These are phyloP conservation scores for Clarias laeviceps DNA, from an alignment of 2,797 vertebrate genomes.

Conservation along the genomic window DNA sequence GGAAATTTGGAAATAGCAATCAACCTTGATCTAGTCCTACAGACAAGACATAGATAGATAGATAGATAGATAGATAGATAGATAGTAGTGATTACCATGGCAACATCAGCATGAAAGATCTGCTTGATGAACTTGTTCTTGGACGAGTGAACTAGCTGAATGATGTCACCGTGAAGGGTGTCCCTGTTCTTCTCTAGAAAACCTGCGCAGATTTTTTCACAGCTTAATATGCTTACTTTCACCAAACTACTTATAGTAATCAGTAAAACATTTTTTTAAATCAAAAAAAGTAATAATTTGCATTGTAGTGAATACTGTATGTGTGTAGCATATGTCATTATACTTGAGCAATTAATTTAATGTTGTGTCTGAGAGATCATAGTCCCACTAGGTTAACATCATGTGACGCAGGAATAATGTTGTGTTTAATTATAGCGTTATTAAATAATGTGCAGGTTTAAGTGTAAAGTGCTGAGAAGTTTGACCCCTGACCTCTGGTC, in stretches of 20 bases:
- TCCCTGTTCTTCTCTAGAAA: constrained; percentile 98
- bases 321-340: too few species aligned
- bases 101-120: constrained; percentile 96
- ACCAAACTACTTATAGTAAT: background rate
- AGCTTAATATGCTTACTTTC: background rate
- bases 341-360: too few species aligned
- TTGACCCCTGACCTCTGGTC: constrained; percentile 82
- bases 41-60: background rate
- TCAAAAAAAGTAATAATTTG: too few species aligned
- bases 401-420: background rate
- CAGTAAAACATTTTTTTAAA: background rate
- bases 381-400: background rate
- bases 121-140: constrained; percentile 99
- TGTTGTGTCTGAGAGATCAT: background rate
- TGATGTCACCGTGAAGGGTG: constrained; percentile 94
- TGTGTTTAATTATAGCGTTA: background rate
- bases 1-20: too few species aligned
- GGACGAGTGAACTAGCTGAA: constrained; percentile 95
- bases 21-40: too few species aligned
- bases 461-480: background rate
- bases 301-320: background rate
- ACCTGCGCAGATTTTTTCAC: constrained; percentile 69
- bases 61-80: background rate
- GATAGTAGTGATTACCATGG: constrained; percentile 83
- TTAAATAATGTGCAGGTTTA: background rate